Evolutionary conservation across 2,113 vertebrate species (phyloP).

Genomic region (Ibidorhyncha struthersii): DNA sequence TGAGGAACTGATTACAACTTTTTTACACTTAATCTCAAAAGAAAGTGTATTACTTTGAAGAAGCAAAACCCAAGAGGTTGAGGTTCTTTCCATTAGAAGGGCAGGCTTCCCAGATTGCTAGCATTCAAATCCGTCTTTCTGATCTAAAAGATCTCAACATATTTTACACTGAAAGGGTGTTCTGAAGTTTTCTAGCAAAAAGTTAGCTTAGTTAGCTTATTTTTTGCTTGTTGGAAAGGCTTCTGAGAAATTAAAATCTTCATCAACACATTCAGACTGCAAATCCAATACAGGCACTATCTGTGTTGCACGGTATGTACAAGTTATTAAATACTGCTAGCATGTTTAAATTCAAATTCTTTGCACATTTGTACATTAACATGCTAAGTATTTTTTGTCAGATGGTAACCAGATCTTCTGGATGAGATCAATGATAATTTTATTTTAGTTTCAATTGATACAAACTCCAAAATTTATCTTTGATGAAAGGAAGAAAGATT

Average conservation of each 20-base stretch:
- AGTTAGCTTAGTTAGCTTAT: not conserved
- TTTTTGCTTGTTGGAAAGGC: not conserved
- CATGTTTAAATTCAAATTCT: not conserved
- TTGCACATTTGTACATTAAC: not conserved
- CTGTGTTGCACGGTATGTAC: not conserved
- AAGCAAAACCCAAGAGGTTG: not conserved
- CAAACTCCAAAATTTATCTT: not conserved
- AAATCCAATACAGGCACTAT: not conserved
- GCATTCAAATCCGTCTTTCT: not conserved
- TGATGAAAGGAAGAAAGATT: not conserved
- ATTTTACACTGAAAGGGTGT: not conserved
- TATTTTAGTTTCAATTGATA: not conserved
- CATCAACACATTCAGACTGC: not conserved
- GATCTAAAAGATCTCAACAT: not conserved
- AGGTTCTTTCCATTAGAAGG: not conserved
- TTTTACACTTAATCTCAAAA: not conserved
- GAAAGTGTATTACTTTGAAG: not conserved
- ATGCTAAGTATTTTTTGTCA: not conserved
- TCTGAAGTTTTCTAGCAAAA: not conserved
- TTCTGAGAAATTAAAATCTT: not conserved
- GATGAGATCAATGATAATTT: not conserved
- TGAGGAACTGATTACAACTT: not conserved
- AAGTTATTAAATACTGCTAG: not conserved
- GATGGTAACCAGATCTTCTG: not conserved
- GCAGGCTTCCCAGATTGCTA: not conserved